Evolutionary conservation across 2,113 vertebrate species (phyloP).

Genomic region (Hyaena hyaena): DNA sequence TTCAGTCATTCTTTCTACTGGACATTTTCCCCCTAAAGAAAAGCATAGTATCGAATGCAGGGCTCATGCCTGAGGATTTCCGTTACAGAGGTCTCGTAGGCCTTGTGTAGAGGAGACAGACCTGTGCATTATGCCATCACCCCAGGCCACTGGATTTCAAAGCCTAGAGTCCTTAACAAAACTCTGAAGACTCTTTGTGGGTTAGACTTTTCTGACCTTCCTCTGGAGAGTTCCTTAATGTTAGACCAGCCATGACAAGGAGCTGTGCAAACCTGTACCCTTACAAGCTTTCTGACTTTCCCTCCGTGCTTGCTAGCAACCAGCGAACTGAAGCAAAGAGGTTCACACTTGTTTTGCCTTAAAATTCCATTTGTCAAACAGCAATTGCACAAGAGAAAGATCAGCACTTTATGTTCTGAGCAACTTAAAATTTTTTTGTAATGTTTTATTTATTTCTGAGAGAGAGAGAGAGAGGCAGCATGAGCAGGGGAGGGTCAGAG

Average conservation of each 20-base stretch:
- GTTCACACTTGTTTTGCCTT: slow-evolving; percentile 59
- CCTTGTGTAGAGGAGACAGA: not conserved
- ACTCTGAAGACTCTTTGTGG: not conserved
- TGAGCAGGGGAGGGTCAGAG: too few species aligned
- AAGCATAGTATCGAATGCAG: not conserved
- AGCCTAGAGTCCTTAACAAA: not conserved
- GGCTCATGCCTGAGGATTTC: not conserved
- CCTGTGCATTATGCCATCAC: not conserved
- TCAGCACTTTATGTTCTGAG: slow-evolving; percentile 70
- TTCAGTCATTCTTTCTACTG: slow-evolving; percentile 30
- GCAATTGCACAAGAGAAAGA: slow-evolving; percentile 62
- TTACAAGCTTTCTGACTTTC: slow-evolving; percentile 3
- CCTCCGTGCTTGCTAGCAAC: not conserved
- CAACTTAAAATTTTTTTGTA: too few species aligned
- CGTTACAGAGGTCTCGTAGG: not conserved
- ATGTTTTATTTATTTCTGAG: too few species aligned
- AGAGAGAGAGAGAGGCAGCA: too few species aligned
- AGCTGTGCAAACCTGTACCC: slow-evolving; percentile 52
- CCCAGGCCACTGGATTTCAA: not conserved
- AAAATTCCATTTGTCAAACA: slow-evolving; percentile 52
- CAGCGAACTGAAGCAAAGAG: slow-evolving; percentile 41
- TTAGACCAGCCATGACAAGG: slow-evolving; percentile 24
- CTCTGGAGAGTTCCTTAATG: not conserved
- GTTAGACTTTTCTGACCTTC: not conserved
- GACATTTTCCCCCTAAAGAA: not conserved